Evolutionary conservation across 2,888 invertebrate species (phyloP).

Genomic region (Zonitis immaculata): DNA sequence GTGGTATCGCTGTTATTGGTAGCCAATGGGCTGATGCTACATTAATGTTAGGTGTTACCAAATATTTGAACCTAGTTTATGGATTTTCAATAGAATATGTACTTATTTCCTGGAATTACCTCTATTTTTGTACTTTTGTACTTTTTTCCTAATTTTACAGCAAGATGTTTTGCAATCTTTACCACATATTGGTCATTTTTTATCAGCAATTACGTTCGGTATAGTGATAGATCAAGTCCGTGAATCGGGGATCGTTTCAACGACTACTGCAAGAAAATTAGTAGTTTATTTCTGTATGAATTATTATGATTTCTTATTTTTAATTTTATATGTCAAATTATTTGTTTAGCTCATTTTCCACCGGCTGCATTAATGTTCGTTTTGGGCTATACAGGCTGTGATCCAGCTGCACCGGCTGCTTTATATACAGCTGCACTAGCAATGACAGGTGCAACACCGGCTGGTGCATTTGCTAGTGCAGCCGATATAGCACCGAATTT

Average conservation of each 20-base stretch:
- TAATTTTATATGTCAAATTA: too few relatives aligned
- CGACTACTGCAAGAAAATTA: constrained; percentile 55
- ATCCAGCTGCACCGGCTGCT: constrained; percentile 54
- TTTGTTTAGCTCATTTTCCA: constrained; percentile 54
- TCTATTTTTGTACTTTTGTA: not conserved
- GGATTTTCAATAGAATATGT: constrained; percentile 57
- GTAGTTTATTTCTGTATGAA: constrained; percentile 55
- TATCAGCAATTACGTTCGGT: constrained; percentile 55
- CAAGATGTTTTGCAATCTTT: constrained; percentile 54
- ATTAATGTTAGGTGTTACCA: constrained; percentile 55
- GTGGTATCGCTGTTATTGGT: constrained; percentile 56
- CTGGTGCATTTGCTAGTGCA: constrained; percentile 56
- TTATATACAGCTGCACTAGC: constrained; percentile 56
- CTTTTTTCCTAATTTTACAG: constrained; percentile 36
- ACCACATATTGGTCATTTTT: constrained; percentile 56
- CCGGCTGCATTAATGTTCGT: constrained; percentile 57
- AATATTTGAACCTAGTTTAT: constrained; percentile 56
- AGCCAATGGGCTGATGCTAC: constrained; percentile 59
- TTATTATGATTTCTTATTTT: too few relatives aligned
- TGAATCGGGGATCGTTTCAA: constrained; percentile 52
- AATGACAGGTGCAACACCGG: constrained; percentile 56
- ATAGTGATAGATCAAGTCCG: constrained; percentile 56
- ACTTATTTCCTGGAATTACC: constrained; percentile 22
- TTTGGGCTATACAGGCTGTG: constrained; percentile 58
- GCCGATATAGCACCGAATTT: constrained; percentile 57